phyloP scores from a whole-genome alignment of 1,140 invertebrate species.

The Teleopsis dalmanni region DNA sequence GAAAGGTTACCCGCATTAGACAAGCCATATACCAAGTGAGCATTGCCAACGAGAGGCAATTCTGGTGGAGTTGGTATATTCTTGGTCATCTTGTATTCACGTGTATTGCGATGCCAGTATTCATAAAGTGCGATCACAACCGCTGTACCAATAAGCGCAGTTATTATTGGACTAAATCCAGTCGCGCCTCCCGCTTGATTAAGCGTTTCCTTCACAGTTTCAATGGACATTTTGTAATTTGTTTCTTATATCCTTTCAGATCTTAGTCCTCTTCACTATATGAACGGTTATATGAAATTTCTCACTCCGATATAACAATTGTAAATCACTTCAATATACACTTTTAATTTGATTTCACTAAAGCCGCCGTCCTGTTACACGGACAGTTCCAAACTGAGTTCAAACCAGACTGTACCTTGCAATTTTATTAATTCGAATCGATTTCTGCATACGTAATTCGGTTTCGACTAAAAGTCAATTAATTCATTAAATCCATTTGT shows the following conservation, averaged over 20 bases:
- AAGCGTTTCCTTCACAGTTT: slow-evolving; percentile 32
- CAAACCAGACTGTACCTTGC: not conserved
- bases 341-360: not conserved
- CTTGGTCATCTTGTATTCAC: slow-evolving; percentile 44
- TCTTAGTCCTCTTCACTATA: slow-evolving; percentile 1
- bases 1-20: slow-evolving; percentile 45
- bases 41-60: slow-evolving; percentile 55
- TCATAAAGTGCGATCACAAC: slow-evolving; percentile 28
- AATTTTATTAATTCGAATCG: slow-evolving; percentile 8
- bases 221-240: slow-evolving; percentile 25
- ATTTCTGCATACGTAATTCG: no score
- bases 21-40: slow-evolving; percentile 47
- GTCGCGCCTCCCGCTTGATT: slow-evolving; percentile 16
- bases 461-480: slow-evolving; percentile 2
- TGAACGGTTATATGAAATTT: slow-evolving; percentile 7
- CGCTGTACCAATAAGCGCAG: slow-evolving; percentile 25
- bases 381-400: not conserved
- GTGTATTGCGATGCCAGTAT: slow-evolving; percentile 32
- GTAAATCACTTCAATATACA: not conserved
- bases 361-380: slow-evolving; percentile 1
- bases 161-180: slow-evolving; percentile 26
- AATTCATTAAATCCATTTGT: slow-evolving; percentile 3
- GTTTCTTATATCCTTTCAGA: slow-evolving; percentile 2
- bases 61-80: slow-evolving; percentile 47
- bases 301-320: slow-evolving; percentile 8